Percentiles rank a stretch among this genome's conserved stretches.
These are phyloP conservation scores for Anoplopoma fimbria DNA, from an alignment of 2,113 vertebrate species.

Conservation along the genomic window DNA sequence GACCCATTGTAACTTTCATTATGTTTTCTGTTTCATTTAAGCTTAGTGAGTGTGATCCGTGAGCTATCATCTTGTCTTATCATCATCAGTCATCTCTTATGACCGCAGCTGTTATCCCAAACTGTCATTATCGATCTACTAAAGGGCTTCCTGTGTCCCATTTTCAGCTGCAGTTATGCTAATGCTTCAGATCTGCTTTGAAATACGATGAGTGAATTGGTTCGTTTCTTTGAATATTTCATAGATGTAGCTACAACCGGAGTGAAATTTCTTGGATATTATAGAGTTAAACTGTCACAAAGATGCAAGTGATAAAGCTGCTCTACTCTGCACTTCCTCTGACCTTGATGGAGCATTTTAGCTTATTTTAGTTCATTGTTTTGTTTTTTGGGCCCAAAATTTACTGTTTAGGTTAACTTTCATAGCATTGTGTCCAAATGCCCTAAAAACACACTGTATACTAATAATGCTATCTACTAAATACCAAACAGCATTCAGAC, in stretches of 20 bases:
- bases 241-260: too few relatives aligned
- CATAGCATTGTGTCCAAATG: neutral
- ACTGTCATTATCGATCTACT: conserved; percentile 26
- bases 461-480: neutral
- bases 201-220: neutral
- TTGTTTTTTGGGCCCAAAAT: too few relatives aligned
- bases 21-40: neutral
- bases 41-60: neutral
- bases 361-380: too few relatives aligned
- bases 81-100: conserved; percentile 24
- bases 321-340: too few relatives aligned
- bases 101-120: conserved; percentile 16
- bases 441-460: neutral
- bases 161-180: conserved; percentile 36
- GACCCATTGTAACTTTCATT: conserved; percentile 13
- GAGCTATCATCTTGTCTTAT: conserved; percentile 16
- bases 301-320: too few relatives aligned
- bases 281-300: too few relatives aligned
- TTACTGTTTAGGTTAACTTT: too few relatives aligned
- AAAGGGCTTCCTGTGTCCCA: conserved; percentile 9
- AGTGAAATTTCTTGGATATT: too few relatives aligned
- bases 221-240: conserved; percentile 26
- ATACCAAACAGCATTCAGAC: neutral
- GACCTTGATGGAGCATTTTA: too few relatives aligned
- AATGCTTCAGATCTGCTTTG: conserved; percentile 10